A percentile compares a stretch with the other conserved stretches of the same genome.
phyloP scores from a whole-genome alignment of 2,797 vertebrate genomes.

The Chaetophractus vellerosus region DNA sequence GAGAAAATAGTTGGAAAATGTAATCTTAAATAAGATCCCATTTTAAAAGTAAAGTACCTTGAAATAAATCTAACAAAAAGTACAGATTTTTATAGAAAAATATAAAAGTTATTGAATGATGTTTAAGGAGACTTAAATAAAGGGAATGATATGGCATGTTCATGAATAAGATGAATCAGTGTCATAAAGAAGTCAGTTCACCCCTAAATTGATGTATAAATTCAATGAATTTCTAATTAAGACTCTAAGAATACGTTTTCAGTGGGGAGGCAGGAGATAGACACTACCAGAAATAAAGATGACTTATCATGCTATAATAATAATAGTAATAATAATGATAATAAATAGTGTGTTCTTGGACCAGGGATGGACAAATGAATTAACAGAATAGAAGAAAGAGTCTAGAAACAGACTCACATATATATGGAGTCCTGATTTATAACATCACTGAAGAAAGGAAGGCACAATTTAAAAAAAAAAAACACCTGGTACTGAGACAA shows the following conservation, averaged over 20 bases:
- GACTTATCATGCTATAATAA: not conserved
- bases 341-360: not conserved
- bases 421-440: not conserved
- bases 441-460: not conserved
- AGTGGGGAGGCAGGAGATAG: not conserved
- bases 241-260: not conserved
- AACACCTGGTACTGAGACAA: not conserved
- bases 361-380: not conserved
- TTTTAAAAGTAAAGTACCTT: not conserved
- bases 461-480: constrained; percentile 5
- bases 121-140: constrained; percentile 20
- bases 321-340: too few species aligned
- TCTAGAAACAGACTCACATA: not conserved
- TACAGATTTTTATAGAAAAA: not conserved
- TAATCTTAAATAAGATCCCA: constrained; percentile 12
- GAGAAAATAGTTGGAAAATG: not conserved
- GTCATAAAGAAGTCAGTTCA: not conserved
- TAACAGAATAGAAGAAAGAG: not conserved
- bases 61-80: not conserved
- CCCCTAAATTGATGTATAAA: not conserved
- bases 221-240: constrained; percentile 27
- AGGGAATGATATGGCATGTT: not conserved
- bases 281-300: not conserved
- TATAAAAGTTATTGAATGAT: not conserved
- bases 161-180: not conserved